Evolutionary conservation across 2,113 vertebrate species (phyloP).

Genomic region (Puffinus mauretanicus): DNA sequence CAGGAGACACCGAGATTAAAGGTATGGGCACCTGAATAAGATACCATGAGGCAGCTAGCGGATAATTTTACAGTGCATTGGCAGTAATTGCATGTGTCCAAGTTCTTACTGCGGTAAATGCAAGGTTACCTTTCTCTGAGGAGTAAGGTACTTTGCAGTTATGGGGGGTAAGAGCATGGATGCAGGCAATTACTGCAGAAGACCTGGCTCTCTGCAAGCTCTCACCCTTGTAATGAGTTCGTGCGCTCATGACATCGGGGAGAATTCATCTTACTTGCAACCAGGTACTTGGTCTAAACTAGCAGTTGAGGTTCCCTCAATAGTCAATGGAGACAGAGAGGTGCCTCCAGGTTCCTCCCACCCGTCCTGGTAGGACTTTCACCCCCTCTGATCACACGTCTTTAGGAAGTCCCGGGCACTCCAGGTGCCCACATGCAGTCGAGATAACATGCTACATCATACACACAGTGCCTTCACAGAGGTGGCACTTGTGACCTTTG

Average conservation of each 20-base stretch:
- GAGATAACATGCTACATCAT: background rate
- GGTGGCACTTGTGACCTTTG: background rate
- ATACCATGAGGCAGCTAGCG: background rate
- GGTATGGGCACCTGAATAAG: background rate
- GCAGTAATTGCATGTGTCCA: background rate
- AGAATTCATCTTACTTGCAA: background rate
- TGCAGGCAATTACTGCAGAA: background rate
- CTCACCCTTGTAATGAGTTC: background rate
- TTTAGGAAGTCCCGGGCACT: background rate
- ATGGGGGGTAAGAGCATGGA: background rate
- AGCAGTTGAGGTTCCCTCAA: background rate
- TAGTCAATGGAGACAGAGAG: background rate
- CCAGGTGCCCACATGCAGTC: background rate
- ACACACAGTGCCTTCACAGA: background rate
- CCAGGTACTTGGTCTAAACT: background rate
- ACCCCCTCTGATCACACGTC: background rate
- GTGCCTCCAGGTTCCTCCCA: background rate
- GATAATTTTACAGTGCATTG: background rate
- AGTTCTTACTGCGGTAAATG: background rate
- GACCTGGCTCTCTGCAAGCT: background rate
- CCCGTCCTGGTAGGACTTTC: background rate
- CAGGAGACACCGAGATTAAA: background rate
- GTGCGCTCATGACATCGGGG: fast-evolving
- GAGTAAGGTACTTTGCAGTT: background rate
- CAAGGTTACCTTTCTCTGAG: background rate